Evolutionary conservation across 2,888 invertebrate species (phyloP), one percentile per base, ranked within the genome.

Genomic region (Netelia fuscicornis): DNA sequence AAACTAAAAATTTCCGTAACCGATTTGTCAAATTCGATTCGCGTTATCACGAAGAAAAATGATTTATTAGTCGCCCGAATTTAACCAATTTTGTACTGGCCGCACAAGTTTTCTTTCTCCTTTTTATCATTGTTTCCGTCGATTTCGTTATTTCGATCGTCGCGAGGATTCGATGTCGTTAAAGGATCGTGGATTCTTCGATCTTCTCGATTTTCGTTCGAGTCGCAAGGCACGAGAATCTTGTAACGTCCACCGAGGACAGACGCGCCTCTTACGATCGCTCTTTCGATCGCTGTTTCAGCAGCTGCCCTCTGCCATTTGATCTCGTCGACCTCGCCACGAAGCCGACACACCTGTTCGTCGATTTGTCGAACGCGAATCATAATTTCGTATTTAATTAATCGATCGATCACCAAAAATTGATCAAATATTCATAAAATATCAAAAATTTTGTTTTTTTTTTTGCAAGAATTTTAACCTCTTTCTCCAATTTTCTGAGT

Each of bases 241-340:
- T 83, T 88, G 82, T 84, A 89, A 86, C 85, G 88, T 75, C 77
- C 88, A 52, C 86, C 87, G 20, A 89, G 77, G 30, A 87, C 87
- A 11, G 86, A 74, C 54, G 87, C 87, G 8, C 89, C 86, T 0
- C 87, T 88, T 37, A 88, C 76, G 71, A 89, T 87, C 9, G 87
- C 88, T 52, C 79, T 87, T 77, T 89, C 87, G 54, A 90, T 85
- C 48, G 88, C 84, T 58, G 85, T 86, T 60, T 88, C 88, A 0
- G 87, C 86, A 5, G 85, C 82, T 75, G 82, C 86, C 70, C 86
- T 76, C 82, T 87, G 84, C 75, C 83, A 83, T 64, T 81, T 86
- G n/a, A 87, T 86, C 71, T 44, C 83, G 17, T 87, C 85, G 25
- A 87, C 76, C 58, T 87, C 87, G 13, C 58, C 20, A n/a, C 86